These are phyloP conservation scores for Hemichromis elongatus DNA, from an alignment of 2,113 vertebrate genomes.

Conservation along the genomic window DNA sequence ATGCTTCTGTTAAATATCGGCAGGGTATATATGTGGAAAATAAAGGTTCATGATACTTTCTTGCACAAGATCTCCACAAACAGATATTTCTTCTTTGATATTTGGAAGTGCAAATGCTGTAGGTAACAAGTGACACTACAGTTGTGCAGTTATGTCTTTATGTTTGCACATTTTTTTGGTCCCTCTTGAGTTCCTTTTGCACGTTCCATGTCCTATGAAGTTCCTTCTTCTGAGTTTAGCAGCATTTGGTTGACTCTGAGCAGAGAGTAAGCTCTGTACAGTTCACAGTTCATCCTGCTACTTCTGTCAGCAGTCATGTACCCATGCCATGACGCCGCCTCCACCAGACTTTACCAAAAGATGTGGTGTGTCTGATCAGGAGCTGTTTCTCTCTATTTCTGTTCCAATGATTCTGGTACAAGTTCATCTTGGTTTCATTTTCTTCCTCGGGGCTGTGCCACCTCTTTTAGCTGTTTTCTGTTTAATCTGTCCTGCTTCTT, in stretches of 20 bases:
- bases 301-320: not conserved
- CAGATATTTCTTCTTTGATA: too few relatives aligned
- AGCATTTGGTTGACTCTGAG: not conserved
- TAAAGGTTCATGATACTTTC: too few relatives aligned
- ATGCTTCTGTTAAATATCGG: not conserved
- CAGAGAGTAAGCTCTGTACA: not conserved
- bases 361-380: not conserved
- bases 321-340: not conserved
- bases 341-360: not conserved
- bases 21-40: not conserved
- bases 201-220: not conserved
- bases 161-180: not conserved
- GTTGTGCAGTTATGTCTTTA: too few relatives aligned
- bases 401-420: not conserved
- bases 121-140: not conserved
- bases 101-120: not conserved
- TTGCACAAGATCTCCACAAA: too few relatives aligned
- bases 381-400: not conserved
- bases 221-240: not conserved
- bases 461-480: not conserved
- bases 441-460: not conserved
- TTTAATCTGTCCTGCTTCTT: not conserved
- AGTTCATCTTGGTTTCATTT: not conserved
- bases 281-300: not conserved
- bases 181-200: not conserved